These are phyloP conservation scores for Heliconius hermathena DNA, from an alignment of 1,140 invertebrate genomes.

Conservation along the genomic window DNA sequence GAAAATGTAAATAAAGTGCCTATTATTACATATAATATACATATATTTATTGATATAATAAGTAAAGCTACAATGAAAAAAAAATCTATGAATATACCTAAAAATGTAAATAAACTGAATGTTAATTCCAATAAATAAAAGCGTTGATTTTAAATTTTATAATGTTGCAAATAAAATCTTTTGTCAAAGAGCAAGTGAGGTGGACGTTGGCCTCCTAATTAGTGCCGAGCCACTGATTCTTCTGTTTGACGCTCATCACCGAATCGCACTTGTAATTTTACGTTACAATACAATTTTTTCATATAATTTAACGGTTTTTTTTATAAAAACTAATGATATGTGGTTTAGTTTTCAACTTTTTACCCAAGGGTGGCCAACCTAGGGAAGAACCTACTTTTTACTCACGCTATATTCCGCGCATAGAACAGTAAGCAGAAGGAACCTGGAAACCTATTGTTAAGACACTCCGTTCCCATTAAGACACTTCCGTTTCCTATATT, in stretches of 20 bases:
- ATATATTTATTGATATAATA: not conserved
- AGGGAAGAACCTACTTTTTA: too few relatives aligned
- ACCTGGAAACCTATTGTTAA: too few relatives aligned
- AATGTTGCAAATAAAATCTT: constrained; percentile 6
- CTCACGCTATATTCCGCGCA: too few relatives aligned
- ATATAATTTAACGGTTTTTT: not conserved
- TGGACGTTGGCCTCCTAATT: constrained; percentile 30
- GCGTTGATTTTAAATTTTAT: constrained; percentile 10
- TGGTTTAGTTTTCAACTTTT: too few relatives aligned
- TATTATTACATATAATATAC: not conserved
- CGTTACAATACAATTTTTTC: not conserved
- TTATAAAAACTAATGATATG: too few relatives aligned
- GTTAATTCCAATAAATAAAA: not conserved
- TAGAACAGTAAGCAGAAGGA: too few relatives aligned
- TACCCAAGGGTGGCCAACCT: too few relatives aligned
- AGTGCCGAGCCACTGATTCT: constrained; percentile 19
- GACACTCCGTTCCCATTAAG: too few relatives aligned
- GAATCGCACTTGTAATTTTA: constrained; percentile 10
- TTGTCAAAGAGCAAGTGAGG: not conserved
- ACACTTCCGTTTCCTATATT: too few relatives aligned
- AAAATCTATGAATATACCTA: not conserved
- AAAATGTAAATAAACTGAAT: not conserved
- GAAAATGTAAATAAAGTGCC: too few relatives aligned
- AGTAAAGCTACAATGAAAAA: not conserved
- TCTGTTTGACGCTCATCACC: constrained; percentile 17